Evolutionary conservation across 2,797 vertebrate species (phyloP).

Genomic region (Moxostoma hubbsi): DNA sequence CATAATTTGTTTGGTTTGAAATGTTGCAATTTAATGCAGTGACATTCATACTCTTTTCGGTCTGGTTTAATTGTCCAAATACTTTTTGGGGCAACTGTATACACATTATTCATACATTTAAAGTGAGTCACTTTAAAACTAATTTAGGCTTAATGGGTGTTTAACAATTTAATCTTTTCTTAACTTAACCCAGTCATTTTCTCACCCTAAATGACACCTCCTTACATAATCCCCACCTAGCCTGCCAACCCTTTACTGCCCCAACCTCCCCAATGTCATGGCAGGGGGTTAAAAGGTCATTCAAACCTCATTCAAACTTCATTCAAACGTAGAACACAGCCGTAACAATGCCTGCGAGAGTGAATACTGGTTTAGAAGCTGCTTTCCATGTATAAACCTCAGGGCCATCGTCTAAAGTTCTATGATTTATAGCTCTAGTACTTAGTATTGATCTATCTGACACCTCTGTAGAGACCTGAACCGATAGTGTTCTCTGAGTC

Average conservation of each 20-base stretch:
- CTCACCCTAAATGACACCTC: slow-evolving; percentile 50
- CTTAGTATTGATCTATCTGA: slow-evolving; percentile 35
- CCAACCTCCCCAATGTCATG: slow-evolving; percentile 80
- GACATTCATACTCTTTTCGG: too few relatives aligned
- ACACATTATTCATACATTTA: neutral
- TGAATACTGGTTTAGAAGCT: slow-evolving; percentile 35
- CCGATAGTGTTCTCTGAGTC: slow-evolving; percentile 54
- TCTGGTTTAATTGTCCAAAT: too few relatives aligned
- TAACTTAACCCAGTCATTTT: slow-evolving; percentile 38
- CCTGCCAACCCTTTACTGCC: slow-evolving; percentile 69
- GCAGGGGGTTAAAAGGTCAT: slow-evolving; percentile 77
- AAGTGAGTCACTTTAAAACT: slow-evolving; percentile 36
- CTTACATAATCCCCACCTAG: too few relatives aligned
- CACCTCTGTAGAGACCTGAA: slow-evolving; percentile 31
- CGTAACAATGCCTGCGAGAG: slow-evolving; percentile 37
- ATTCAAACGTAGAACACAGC: slow-evolving; percentile 24
- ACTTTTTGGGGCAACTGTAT: neutral
- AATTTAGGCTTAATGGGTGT: slow-evolving; percentile 36
- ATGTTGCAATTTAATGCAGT: too few relatives aligned
- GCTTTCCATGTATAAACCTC: slow-evolving; percentile 35
- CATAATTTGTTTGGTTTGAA: too few relatives aligned
- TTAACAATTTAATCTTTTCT: slow-evolving; percentile 37
- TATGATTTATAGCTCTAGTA: slow-evolving; percentile 59
- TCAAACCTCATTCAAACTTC: neutral
- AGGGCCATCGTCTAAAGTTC: slow-evolving; percentile 4